Conservation (phyloP, 2,113 vertebrate species). For the Cyprinodon brontotheroides region DNA sequence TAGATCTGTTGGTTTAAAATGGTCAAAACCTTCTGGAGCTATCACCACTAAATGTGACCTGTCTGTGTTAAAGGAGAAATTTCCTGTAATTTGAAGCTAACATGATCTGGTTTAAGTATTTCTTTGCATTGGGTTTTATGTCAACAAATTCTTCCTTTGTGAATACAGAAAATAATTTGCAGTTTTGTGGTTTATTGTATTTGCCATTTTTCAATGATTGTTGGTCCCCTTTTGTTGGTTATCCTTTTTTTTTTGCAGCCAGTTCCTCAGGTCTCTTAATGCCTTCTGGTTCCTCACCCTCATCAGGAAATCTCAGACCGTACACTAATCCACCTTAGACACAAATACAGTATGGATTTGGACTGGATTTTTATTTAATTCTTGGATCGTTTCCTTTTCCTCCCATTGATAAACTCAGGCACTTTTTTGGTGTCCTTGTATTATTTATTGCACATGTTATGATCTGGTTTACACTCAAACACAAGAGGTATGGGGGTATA, state of each 20-base stretch:
- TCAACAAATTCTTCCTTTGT: background rate
- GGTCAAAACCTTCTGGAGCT: background rate
- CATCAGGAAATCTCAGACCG: constrained; percentile 73
- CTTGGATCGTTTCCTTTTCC: constrained; percentile 15
- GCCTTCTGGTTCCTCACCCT: constrained; percentile 73
- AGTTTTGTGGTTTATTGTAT: constrained; percentile 58
- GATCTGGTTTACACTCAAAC: constrained; percentile 74
- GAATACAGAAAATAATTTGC: background rate
- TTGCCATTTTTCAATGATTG: constrained; percentile 72
- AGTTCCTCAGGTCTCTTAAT: constrained; percentile 78
- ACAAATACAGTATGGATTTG: constrained; percentile 25
- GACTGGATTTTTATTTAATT: constrained; percentile 57
- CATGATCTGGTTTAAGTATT: background rate
- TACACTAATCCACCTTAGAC: constrained; percentile 71
- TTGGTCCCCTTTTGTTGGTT: constrained; percentile 45
- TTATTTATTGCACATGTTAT: constrained; percentile 83
- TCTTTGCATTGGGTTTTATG: background rate
- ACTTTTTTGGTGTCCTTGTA: constrained; percentile 68
- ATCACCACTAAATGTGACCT: background rate
- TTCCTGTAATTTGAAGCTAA: background rate
- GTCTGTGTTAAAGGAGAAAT: background rate
- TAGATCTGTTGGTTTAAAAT: background rate
- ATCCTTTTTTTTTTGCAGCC: constrained; percentile 53
- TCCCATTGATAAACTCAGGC: constrained; percentile 55
- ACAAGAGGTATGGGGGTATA: constrained; percentile 65